Base-by-base conservation (phyloP, 1,140 invertebrate genomes). In the Aleiodes sp. region DNA sequence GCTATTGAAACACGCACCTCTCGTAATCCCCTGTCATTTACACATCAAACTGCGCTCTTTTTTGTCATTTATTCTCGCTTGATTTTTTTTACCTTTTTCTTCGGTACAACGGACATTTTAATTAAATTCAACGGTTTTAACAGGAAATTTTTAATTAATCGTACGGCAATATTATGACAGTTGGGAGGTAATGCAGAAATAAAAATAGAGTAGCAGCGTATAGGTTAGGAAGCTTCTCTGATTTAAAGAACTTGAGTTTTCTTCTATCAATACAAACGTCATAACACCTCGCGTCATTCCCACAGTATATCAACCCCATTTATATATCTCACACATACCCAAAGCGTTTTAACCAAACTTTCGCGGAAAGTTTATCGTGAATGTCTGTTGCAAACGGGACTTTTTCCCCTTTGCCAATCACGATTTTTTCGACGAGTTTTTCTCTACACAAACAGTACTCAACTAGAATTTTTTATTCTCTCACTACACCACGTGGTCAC, bases 1-100 rank as follows among this genome's bases (percentile, higher is more conserved):
- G 67, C 67, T 52, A 21, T 61, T 69, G 52, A 35, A 69, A 59
- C 62, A 65, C 52, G 68, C 57, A 70, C 63, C 21, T 2, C 46
- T 52, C 21, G 21, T 70, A 33, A 31, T 68, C 37, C 41, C 63
- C 33, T 64, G 31, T 63, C 68, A 70, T 70, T 70, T 41, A 29
- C 46, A 66, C 46, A 52, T 24, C 16, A 61, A 33, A 65, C 56
- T 62, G 14, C 39, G 16, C 35, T 70, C 24, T 28, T 60, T 65
- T 14, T 19, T 31, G 16, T 31, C 28, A 61, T 59, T 64, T 37
- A 12, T 31, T n/a, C 28, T 8, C 41, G n/a, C 14, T 24, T 21
- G 9, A n/a, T 7, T 63, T 43, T 8, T 14, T 1, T 28, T 39
- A 2, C 19, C 19, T 46, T 65, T 52, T 52, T 19, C 6, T 28